Percentiles rank a stretch among this genome's conserved stretches.
Conservation (phyloP, 2,797 vertebrate species). For the Gallinago solitaria region DNA sequence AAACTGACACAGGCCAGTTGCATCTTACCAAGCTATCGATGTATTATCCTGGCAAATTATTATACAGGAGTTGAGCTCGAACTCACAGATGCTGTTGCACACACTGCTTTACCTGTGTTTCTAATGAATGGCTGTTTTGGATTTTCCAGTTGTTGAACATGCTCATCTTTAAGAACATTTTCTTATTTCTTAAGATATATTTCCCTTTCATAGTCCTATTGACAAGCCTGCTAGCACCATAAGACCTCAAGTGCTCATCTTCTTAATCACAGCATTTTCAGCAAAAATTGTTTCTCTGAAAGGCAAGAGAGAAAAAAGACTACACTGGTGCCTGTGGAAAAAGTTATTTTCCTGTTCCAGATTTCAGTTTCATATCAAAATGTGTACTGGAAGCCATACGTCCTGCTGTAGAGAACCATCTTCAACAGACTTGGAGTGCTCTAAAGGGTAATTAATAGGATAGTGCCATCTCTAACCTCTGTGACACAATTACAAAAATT, state of each 20-base stretch:
- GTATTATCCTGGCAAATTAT: background rate
- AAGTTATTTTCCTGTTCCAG: background rate
- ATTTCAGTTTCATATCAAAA: background rate
- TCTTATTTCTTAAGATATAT: background rate
- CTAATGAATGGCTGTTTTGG: background rate
- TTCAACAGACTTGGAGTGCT: background rate
- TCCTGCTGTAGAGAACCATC: background rate
- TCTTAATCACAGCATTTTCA: conserved; percentile 8
- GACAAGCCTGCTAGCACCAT: background rate
- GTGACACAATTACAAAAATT: background rate
- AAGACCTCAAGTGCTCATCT: conserved; percentile 15
- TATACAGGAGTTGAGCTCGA: background rate
- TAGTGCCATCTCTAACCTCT: background rate
- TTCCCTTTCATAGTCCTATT: background rate
- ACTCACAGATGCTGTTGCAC: background rate
- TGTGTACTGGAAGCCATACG: background rate
- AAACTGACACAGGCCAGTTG: background rate
- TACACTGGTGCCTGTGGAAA: background rate
- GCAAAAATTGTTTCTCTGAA: background rate
- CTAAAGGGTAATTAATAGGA: background rate
- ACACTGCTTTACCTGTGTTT: background rate
- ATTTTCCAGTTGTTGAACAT: background rate
- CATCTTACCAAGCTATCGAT: background rate
- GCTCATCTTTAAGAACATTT: background rate
- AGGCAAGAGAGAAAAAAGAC: background rate